Conservation (phyloP, 2,113 vertebrate genomes). For the Cephalopterus ornatus region DNA sequence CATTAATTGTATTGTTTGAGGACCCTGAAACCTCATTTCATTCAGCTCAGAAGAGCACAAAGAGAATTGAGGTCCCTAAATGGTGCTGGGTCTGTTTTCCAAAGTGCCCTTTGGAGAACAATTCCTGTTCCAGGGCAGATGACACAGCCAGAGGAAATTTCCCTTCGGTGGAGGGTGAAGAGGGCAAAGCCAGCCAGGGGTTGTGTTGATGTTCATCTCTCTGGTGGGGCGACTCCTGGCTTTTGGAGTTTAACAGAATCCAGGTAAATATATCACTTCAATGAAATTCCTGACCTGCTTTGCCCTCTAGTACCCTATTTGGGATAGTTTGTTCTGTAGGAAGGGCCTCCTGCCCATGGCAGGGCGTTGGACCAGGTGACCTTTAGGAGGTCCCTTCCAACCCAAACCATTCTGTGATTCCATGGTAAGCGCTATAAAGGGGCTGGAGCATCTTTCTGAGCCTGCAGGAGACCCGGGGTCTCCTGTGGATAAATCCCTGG, state of each 20-base stretch:
- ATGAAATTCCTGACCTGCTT: neutral
- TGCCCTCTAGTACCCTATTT: neutral
- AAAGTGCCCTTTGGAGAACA: slow-evolving; percentile 27
- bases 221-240: neutral
- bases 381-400: neutral
- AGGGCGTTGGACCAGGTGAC: neutral
- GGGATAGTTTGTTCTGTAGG: neutral
- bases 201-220: neutral
- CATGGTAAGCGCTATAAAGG: neutral
- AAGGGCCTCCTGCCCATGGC: neutral
- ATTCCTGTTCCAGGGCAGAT: neutral
- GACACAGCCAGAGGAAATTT: neutral
- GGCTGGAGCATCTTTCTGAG: neutral
- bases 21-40: neutral
- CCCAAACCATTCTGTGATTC: neutral
- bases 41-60: neutral
- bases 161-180: neutral
- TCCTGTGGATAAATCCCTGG: neutral
- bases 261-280: neutral
- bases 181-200: neutral
- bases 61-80: neutral
- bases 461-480: neutral
- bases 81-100: neutral
- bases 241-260: neutral
- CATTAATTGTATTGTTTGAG: neutral